Conservation (phyloP, 2,113 vertebrate species). For the Danio rerio region GRCz12tu NC_133193.1:30331001-30331500, state of each 20-base stretch:
- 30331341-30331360: constrained; percentile 70
- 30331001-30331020: not conserved
- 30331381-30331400: constrained; percentile 57
- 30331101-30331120: constrained; percentile 70
- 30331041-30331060: not conserved
- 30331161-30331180: constrained; percentile 66
- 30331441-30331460: constrained; percentile 77
- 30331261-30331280: constrained; percentile 79
- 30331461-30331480: constrained; percentile 91
- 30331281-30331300: constrained; percentile 74
- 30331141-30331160: constrained; percentile 76
- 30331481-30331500: constrained; percentile 88
- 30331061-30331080: constrained; percentile 26
- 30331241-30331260: constrained; percentile 81
- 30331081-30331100: constrained; percentile 62
- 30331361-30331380: constrained; percentile 69
- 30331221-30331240: constrained; percentile 69
- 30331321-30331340: constrained; percentile 69
- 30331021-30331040: too few relatives aligned
- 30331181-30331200: constrained; percentile 68
- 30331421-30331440: constrained; percentile 69
- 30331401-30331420: constrained; percentile 65
- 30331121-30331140: constrained; percentile 80
- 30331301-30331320: constrained; percentile 69
- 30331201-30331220: constrained; percentile 71